A percentile compares a stretch with the other conserved stretches of the same genome.
Evolutionary conservation across 2,797 vertebrate species (phyloP).

Genomic region (Pagetopsis macropterus): DNA sequence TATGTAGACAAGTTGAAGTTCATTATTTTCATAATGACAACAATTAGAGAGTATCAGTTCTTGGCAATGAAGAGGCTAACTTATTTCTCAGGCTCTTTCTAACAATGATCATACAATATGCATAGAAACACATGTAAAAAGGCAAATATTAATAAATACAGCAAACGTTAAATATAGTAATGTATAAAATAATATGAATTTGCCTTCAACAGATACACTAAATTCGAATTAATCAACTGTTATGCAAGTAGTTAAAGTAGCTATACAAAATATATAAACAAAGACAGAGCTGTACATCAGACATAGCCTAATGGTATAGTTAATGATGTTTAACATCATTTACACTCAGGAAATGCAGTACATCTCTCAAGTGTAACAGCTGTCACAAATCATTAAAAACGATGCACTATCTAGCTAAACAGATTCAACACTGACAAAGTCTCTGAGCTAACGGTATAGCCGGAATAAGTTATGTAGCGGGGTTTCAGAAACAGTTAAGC

Average conservation of each 20-base stretch:
- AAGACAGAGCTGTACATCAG: not conserved
- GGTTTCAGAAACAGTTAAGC: not conserved
- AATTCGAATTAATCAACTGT: not conserved
- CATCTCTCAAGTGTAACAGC: slow-evolving; percentile 1
- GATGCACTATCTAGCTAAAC: not conserved
- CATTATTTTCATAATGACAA: not conserved
- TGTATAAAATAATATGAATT: not conserved
- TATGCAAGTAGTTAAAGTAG: too few relatives aligned
- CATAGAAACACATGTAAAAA: not conserved
- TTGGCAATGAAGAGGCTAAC: not conserved
- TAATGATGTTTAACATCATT: not conserved
- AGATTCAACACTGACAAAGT: not conserved
- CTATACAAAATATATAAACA: not conserved
- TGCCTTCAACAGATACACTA: not conserved
- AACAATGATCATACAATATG: not conserved
- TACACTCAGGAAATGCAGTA: not conserved
- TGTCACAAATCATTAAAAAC: slow-evolving; percentile 6
- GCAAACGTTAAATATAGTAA: not conserved
- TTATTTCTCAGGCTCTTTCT: not conserved
- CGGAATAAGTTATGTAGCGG: not conserved
- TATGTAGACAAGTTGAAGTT: not conserved
- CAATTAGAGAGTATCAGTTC: not conserved
- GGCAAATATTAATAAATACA: not conserved
- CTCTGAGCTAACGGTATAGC: slow-evolving; percentile 34
- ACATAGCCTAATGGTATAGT: not conserved